phyloP scores from a whole-genome alignment of 2,888 invertebrate genomes.

The Halocaridina rubra region DNA sequence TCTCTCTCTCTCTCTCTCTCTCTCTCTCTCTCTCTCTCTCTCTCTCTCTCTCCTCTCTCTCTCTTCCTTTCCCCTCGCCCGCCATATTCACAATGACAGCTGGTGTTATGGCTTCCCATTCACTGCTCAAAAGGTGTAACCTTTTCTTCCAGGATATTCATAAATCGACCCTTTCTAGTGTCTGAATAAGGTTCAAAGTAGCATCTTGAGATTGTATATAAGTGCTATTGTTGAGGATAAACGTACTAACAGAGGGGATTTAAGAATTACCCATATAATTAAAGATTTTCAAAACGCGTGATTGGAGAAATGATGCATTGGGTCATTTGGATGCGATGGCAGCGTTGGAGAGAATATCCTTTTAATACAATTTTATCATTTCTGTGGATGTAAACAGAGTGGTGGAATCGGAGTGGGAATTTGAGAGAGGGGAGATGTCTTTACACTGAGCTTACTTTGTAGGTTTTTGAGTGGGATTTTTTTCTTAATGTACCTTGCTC shows the following conservation, averaged over 20 bases:
- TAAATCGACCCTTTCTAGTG: neutral
- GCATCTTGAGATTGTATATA: neutral
- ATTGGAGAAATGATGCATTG: constrained; percentile 7
- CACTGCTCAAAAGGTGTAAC: neutral
- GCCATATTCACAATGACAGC: constrained; percentile 23
- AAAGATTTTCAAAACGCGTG: constrained; percentile 27
- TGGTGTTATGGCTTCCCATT: constrained; percentile 12
- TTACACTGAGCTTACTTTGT: too few relatives aligned
- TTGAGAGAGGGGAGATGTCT: too few relatives aligned
- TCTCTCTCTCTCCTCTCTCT: neutral
- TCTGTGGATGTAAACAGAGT: too few relatives aligned
- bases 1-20: neutral
- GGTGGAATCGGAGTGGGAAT: too few relatives aligned
- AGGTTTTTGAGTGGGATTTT: too few relatives aligned
- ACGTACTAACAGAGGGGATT: neutral
- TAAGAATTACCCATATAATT: constrained; percentile 40
- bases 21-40: neutral
- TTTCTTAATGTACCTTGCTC: too few relatives aligned
- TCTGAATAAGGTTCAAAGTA: neutral
- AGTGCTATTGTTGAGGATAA: too few relatives aligned
- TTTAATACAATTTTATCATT: too few relatives aligned
- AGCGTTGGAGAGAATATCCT: neutral
- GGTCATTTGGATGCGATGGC: neutral
- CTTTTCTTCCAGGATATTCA: neutral
- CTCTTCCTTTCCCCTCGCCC: neutral